A percentile compares a stretch with the other conserved stretches of the same genome.
Evolutionary conservation across 2,888 invertebrate species (phyloP).

Genomic region (Morpho deidamia): DNA sequence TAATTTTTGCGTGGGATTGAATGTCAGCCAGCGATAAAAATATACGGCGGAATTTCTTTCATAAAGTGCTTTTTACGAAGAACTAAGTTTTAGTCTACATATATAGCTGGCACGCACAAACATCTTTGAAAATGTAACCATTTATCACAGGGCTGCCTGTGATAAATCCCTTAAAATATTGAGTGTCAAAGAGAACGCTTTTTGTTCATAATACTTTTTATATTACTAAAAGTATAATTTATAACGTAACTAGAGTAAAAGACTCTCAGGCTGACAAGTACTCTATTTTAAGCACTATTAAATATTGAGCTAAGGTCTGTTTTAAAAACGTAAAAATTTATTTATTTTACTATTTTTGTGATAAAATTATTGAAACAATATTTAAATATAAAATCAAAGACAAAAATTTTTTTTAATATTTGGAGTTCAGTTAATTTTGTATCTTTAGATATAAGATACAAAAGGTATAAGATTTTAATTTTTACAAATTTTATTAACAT

Average conservation of each 20-base stretch:
- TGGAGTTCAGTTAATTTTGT: too few species aligned
- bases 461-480: too few species aligned
- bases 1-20: too few species aligned
- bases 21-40: slow-evolving; percentile 27
- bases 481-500: too few species aligned
- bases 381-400: neutral
- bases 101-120: slow-evolving; percentile 29
- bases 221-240: slow-evolving; percentile 4
- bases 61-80: slow-evolving; percentile 41
- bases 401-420: too few species aligned
- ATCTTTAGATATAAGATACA: too few species aligned
- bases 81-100: slow-evolving; percentile 36
- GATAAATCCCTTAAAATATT: slow-evolving; percentile 12
- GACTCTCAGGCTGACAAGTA: neutral
- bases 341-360: too few species aligned
- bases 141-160: slow-evolving; percentile 29
- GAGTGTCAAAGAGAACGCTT: slow-evolving; percentile 2
- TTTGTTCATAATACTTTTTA: slow-evolving; percentile 1
- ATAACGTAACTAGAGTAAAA: neutral
- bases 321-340: too few species aligned
- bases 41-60: slow-evolving; percentile 23
- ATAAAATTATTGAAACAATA: too few species aligned
- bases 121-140: slow-evolving; percentile 34
- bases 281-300: neutral
- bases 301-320: too few species aligned